Percentiles rank a stretch among this genome's conserved stretches.
Conservation (phyloP, 2,888 invertebrate genomes). For the Meliscaeva auricollis region DNA sequence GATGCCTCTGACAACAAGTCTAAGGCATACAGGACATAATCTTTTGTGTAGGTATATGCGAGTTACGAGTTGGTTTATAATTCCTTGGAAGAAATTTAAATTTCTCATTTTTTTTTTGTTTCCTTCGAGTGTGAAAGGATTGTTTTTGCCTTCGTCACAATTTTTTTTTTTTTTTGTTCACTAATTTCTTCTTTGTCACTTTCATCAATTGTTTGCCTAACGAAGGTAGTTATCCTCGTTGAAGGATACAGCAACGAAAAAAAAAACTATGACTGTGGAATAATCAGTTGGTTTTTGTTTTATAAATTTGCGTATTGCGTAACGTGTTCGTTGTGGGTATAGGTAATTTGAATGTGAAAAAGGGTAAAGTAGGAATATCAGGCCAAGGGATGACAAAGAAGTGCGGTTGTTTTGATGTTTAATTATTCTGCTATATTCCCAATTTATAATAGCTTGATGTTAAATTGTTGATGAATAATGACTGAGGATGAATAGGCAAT, state of each 20-base stretch:
- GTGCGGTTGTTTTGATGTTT: conserved; percentile 5
- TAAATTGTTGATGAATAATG: conserved; percentile 31
- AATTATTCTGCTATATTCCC: not conserved
- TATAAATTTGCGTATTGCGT: conserved; percentile 12
- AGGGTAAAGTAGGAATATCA: not conserved
- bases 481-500: conserved; percentile 26
- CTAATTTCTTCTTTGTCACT: not conserved
- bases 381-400: not conserved
- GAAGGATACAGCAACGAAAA: too few species aligned
- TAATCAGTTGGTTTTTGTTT: conserved; percentile 21
- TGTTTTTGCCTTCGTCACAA: conserved; percentile 2
- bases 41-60: not conserved
- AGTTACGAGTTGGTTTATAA: not conserved
- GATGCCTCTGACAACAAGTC: conserved; percentile 10
- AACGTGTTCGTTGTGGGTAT: not conserved
- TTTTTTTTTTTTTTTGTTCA: not conserved
- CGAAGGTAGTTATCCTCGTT: not conserved
- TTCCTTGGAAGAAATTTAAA: conserved; percentile 5
- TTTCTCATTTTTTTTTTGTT: conserved; percentile 1
- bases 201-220: not conserved
- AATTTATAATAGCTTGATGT: conserved; percentile 18
- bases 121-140: conserved; percentile 5
- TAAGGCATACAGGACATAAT: not conserved
- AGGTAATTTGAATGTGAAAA: conserved; percentile 23
- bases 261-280: conserved; percentile 15